A percentile compares a stretch with the other conserved stretches of the same genome.
phyloP scores from a whole-genome alignment of 2,888 invertebrate genomes.

The Tortrix viridana region DNA sequence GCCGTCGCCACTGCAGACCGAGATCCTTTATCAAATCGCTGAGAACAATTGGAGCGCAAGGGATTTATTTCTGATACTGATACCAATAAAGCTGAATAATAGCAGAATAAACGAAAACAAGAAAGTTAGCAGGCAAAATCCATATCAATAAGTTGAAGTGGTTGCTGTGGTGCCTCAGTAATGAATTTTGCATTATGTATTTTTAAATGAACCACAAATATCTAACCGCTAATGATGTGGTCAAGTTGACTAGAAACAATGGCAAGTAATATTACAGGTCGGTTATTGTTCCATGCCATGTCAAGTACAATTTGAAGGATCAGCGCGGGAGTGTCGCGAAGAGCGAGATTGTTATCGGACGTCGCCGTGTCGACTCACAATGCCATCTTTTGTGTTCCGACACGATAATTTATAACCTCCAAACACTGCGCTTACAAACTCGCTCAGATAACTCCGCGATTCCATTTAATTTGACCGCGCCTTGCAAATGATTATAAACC shows the following conservation, averaged over 20 bases:
- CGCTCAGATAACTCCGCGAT: slow-evolving; percentile 65
- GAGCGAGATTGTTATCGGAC: slow-evolving; percentile 72
- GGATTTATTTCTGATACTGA: slow-evolving; percentile 11
- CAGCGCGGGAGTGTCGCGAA: slow-evolving; percentile 45
- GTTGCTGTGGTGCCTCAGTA: no score
- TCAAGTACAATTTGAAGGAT: slow-evolving; percentile 51
- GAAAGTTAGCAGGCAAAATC: no score
- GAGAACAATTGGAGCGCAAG: slow-evolving; percentile 27
- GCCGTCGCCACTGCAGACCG: slow-evolving; percentile 50
- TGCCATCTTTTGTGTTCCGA: slow-evolving; percentile 80
- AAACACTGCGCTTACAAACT: slow-evolving; percentile 71
- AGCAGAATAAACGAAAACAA: no score
- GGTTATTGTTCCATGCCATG: slow-evolving; percentile 44
- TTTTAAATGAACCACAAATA: neutral
- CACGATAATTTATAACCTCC: slow-evolving; percentile 79
- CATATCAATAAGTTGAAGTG: no score
- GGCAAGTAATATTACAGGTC: slow-evolving; percentile 30
- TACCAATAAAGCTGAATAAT: neutral
- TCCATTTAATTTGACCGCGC: slow-evolving; percentile 61
- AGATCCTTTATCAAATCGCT: slow-evolving; percentile 34
- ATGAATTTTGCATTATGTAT: no score
- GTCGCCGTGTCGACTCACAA: slow-evolving; percentile 78
- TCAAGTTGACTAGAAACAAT: slow-evolving; percentile 13
- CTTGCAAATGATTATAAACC: slow-evolving; percentile 40
- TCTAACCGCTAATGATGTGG: slow-evolving; percentile 2